Conservation (phyloP, 2,797 vertebrate species). For the Dendrocincla fuliginosa region DNA sequence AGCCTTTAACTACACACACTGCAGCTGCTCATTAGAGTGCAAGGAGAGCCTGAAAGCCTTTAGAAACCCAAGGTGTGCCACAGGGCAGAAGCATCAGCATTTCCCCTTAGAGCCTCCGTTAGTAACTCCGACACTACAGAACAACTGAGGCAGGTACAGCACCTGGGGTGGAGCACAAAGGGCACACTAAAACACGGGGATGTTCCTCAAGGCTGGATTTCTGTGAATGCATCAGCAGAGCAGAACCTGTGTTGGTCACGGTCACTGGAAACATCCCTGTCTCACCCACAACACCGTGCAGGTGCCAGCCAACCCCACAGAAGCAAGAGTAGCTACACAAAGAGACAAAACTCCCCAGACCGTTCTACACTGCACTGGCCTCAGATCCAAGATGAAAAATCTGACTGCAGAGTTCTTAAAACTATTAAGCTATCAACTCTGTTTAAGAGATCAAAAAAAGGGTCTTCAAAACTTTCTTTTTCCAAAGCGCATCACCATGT, state of each 20-base stretch:
- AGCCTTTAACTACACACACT: slow-evolving; percentile 45
- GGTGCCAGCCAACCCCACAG: neutral
- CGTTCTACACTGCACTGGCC: neutral
- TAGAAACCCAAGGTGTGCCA: slow-evolving; percentile 6
- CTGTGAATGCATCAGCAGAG: neutral
- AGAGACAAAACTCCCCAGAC: neutral
- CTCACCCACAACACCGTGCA: neutral
- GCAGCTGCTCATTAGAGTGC: slow-evolving; percentile 13
- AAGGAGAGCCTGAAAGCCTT: slow-evolving; percentile 29
- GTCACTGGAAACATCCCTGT: accelerated
- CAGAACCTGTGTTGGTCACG: neutral
- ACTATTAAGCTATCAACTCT: neutral
- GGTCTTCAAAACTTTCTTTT: neutral
- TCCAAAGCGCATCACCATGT: accelerated
- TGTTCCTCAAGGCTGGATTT: neutral
- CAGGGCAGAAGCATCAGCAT: neutral
- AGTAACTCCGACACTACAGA: neutral
- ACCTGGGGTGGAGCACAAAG: neutral
- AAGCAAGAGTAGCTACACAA: neutral
- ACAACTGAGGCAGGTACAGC: neutral
- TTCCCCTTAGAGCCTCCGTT: neutral
- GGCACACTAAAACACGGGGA: neutral
- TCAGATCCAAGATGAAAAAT: neutral
- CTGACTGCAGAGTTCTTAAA: neutral
- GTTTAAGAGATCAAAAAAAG: neutral